Percentiles rank a stretch among this genome's conserved stretches.
phyloP scores from a whole-genome alignment of 2,113 vertebrate species.

The Hemibagrus wyckioides region DNA sequence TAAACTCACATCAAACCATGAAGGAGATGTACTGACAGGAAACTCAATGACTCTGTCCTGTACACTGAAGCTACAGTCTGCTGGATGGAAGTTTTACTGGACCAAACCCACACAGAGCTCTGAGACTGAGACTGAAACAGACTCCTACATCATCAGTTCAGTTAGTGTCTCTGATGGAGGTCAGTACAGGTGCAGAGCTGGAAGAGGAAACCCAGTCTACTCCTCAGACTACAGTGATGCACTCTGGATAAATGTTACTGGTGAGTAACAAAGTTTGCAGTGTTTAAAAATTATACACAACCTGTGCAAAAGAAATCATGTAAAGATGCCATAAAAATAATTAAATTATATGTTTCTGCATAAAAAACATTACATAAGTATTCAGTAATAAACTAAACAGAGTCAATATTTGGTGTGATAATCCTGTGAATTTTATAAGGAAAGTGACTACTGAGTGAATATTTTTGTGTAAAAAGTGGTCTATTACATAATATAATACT shows the following conservation, averaged over 20 bases:
- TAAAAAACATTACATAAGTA: too few relatives aligned
- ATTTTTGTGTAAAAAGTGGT: too few relatives aligned
- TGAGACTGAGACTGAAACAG: background rate
- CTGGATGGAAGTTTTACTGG: conserved; percentile 4
- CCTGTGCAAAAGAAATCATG: too few relatives aligned
- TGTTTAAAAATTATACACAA: too few relatives aligned
- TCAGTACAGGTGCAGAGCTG: conserved; percentile 8
- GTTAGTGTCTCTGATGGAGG: background rate
- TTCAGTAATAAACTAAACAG: too few relatives aligned
- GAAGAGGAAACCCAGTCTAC: background rate
- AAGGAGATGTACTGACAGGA: background rate
- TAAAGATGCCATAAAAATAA: too few relatives aligned
- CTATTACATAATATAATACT: too few relatives aligned
- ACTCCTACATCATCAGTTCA: background rate
- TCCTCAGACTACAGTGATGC: background rate
- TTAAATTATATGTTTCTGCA: too few relatives aligned
- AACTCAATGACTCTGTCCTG: background rate
- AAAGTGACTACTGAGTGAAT: too few relatives aligned
- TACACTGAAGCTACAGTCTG: background rate
- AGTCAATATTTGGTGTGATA: too few relatives aligned
- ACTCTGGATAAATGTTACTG: background rate
- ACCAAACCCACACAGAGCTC: background rate
- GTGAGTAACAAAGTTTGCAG: background rate
- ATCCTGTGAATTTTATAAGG: too few relatives aligned
- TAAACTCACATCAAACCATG: background rate